Percentiles rank a stretch among this genome's conserved stretches.
phyloP scores from a whole-genome alignment of 2,113 vertebrate species.

The Typhlomys cinereus region DNA sequence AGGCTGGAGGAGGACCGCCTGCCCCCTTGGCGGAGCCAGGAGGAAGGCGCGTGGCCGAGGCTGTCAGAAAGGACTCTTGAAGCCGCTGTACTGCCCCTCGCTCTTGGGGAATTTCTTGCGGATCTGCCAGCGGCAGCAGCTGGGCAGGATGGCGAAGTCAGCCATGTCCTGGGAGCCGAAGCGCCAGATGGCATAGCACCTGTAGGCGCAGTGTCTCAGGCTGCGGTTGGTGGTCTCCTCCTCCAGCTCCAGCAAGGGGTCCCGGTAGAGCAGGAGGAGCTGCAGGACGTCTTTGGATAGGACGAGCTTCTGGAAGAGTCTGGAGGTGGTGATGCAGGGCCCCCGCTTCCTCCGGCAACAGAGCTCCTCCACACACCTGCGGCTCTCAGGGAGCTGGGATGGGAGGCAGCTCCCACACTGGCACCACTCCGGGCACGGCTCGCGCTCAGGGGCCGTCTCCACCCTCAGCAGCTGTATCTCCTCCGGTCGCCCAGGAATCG shows the following conservation, averaged over 20 bases:
- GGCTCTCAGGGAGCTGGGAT: conserved; percentile 25
- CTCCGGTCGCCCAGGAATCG: background rate
- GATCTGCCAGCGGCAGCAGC: conserved; percentile 88
- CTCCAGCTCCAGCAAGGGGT: conserved; percentile 80
- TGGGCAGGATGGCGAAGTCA: conserved; percentile 84
- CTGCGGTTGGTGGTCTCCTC: background rate
- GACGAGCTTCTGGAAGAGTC: conserved; percentile 83
- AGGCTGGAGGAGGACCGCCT: background rate
- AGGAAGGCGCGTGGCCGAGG: no score
- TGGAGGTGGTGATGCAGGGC: conserved; percentile 82
- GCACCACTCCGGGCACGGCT: conserved; percentile 82
- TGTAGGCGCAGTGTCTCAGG: conserved; percentile 86
- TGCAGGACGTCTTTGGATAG: conserved; percentile 80
- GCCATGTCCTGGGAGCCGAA: conserved; percentile 82
- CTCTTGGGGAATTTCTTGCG: conserved; percentile 83
- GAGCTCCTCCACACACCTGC: conserved; percentile 83
- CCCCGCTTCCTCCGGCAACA: conserved; percentile 84
- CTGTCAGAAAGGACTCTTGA: conserved; percentile 50
- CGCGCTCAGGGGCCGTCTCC: accelerated
- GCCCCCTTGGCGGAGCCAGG: background rate
- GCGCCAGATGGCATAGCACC: conserved; percentile 87
- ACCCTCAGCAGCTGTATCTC: background rate
- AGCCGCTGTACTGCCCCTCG: conserved; percentile 81
- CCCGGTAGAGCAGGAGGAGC: conserved; percentile 84
- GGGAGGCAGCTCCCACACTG: conserved; percentile 79